Conservation (phyloP, 2,113 vertebrate species). For the Mirza zaza region DNA sequence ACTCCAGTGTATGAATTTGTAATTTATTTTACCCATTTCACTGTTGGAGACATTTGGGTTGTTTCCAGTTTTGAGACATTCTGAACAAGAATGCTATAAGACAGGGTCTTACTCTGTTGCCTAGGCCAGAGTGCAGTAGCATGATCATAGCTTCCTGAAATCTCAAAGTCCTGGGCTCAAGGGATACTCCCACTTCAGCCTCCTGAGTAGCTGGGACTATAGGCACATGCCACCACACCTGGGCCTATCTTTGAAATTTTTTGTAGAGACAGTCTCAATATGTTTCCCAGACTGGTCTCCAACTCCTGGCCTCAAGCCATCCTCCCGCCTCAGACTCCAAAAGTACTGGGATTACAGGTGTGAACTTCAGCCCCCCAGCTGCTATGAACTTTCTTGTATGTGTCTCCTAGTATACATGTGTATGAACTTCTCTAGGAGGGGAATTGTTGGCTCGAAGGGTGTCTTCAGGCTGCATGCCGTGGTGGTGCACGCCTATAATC, state of each 20-base stretch:
- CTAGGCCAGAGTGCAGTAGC: neutral
- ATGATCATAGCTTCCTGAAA: neutral
- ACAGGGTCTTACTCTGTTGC: neutral
- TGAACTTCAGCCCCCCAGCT: neutral
- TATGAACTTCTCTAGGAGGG: neutral
- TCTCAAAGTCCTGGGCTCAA: neutral
- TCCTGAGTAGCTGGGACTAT: too few relatives aligned
- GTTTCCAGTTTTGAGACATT: neutral
- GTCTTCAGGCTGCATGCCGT: too few relatives aligned
- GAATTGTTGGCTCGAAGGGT: neutral
- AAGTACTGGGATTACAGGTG: neutral
- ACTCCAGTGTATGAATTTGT: neutral
- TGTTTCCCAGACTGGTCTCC: neutral
- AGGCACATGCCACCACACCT: too few relatives aligned
- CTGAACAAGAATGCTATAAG: neutral
- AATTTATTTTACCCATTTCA: neutral
- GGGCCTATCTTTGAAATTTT: too few relatives aligned
- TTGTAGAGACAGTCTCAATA: neutral
- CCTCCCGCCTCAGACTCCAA: neutral
- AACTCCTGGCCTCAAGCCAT: neutral
- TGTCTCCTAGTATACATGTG: neutral
- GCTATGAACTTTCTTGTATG: neutral
- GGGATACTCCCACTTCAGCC: too few relatives aligned
- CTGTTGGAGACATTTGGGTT: neutral
- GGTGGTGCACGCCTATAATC: too few relatives aligned